Percentiles rank a stretch among this genome's conserved stretches.
Evolutionary conservation across 2,113 vertebrate genomes (phyloP).

Genomic region (Bos taurus): DNA sequence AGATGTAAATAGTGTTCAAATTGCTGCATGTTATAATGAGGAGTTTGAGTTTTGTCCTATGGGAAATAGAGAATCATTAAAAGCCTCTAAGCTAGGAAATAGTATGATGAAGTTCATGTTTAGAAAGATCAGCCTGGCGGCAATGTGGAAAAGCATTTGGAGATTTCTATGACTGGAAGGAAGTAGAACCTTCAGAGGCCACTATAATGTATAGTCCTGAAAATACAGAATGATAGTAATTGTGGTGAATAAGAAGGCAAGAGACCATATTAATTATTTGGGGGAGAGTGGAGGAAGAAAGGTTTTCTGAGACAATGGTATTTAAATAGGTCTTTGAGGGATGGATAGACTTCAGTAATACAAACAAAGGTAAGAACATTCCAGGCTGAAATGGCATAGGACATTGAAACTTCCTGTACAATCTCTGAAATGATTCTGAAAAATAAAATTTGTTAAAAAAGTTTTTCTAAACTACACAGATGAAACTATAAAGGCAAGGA

Average conservation of each 20-base stretch:
- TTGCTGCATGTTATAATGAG: neutral
- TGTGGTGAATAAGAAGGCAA: neutral
- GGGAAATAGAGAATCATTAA: neutral
- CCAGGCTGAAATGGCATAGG: neutral
- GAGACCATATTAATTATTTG: neutral
- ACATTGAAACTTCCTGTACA: neutral
- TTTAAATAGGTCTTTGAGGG: slow-evolving; percentile 19
- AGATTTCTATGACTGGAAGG: neutral
- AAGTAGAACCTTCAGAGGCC: neutral
- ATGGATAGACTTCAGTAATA: neutral
- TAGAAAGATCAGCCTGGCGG: neutral
- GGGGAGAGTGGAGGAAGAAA: neutral
- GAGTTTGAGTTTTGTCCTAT: neutral
- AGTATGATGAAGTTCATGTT: neutral
- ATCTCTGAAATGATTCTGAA: neutral
- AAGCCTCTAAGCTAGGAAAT: neutral
- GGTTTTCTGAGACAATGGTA: neutral
- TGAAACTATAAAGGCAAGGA: neutral
- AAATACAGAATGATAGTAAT: neutral
- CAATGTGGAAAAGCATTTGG: neutral
- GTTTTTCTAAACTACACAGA: neutral
- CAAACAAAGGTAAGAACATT: neutral
- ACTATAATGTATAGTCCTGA: neutral
- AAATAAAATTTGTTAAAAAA: neutral
- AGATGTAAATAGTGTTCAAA: neutral